Conservation (phyloP, 1,140 invertebrate genomes). For the Drosophila carrolli region DNA sequence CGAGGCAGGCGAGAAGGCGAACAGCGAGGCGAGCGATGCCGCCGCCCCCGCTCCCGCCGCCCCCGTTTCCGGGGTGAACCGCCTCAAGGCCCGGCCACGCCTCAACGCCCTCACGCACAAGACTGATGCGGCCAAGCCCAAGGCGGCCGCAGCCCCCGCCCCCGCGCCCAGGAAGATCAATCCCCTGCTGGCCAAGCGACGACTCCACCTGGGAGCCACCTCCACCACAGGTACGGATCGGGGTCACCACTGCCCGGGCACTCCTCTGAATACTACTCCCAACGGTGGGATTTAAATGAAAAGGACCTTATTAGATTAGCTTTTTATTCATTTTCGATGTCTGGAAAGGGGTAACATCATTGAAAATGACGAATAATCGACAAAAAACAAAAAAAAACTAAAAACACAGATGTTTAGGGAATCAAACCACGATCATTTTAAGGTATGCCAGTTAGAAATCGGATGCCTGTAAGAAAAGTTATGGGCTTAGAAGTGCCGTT, state of each 20-base stretch:
- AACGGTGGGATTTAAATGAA: no score
- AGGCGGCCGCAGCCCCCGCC: conserved; percentile 48
- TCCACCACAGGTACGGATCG: conserved; percentile 60
- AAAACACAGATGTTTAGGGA: no score
- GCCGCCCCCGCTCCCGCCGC: conserved; percentile 42
- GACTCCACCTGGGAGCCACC: conserved; percentile 70
- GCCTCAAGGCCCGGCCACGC: conserved; percentile 79
- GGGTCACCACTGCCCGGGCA: not conserved
- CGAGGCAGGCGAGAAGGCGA: conserved; percentile 46
- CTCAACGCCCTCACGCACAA: conserved; percentile 73
- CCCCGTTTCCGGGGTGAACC: conserved; percentile 72
- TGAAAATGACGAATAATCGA: no score
- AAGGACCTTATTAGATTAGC: no score
- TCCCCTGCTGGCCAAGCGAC: conserved; percentile 79
- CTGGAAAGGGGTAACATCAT: no score
- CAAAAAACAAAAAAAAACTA: no score
- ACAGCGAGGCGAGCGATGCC: conserved; percentile 54
- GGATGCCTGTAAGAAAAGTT: no score
- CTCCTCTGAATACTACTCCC: no score
- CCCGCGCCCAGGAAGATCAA: conserved; percentile 77
- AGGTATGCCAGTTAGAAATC: no score
- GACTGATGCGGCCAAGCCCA: conserved; percentile 76
- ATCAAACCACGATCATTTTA: no score
- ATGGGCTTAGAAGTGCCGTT: no score
- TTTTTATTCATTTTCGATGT: no score